Evolutionary conservation across 2,888 invertebrate genomes (phyloP), one percentile per base, ranked within the genome.

Genomic region (Ichneumoninae sp.): DNA sequence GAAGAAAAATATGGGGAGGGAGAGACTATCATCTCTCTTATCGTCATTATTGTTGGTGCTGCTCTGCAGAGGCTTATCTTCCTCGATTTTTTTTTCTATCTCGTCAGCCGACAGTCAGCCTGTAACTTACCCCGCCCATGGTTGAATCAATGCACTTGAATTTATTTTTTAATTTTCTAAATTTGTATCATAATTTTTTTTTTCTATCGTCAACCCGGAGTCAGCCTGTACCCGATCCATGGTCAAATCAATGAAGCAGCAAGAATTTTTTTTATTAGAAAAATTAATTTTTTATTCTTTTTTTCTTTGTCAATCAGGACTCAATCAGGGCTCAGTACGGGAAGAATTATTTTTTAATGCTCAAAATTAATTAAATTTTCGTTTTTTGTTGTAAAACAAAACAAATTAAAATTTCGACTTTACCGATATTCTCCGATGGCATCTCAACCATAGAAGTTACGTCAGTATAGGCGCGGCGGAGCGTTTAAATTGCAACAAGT

Each of bases 401-500:
- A 3, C 36, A 1, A 19, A 44, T 52, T n/a, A 71, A 72, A 68
- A 69, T 74, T 66, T 74, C 57, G 33, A 19, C 47, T 57, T 50
- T 6, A 47, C 47, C 68, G 47, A 30, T 36, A 57, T 22, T 22
- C 33, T 6, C 19, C 50, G 65, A 52, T 30, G 44, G 47, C 50
- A 80, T 57, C 57, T 10, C 87, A 87, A 88, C 88, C 88, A 88
- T 89, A 86, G 88, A 85, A 79, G 78, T 90, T 89, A 87, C 89
- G 87, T 90, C 89, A 90, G 80, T 81, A n/a, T 36, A 71, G 86
- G 85, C 83, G 87, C 86, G 81, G 74, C 83, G 84, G 84, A 86
- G 86, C 86, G 86, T 82, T 87, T 87, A 88, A 90, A 90, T 90
- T 90, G 89, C 89, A 90, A 87, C 90, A 89, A 91, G 89, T 90